These are phyloP conservation scores for Alouatta palliata DNA, from an alignment of 2,113 vertebrate genomes.

Conservation along the genomic window DNA sequence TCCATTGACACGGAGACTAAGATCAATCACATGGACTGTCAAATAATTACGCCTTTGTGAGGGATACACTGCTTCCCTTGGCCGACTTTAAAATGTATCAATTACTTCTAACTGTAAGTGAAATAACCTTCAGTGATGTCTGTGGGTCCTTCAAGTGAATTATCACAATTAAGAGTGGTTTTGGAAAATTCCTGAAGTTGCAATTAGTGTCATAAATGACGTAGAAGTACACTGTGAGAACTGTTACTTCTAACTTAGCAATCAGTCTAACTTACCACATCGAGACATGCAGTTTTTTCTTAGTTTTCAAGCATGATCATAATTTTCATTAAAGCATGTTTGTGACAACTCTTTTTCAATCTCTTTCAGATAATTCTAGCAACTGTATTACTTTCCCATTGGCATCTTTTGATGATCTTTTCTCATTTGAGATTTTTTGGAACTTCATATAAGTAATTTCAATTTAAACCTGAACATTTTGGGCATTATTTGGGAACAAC, in stretches of 20 bases:
- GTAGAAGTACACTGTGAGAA: neutral
- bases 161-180: neutral
- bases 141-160: neutral
- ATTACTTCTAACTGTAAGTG: neutral
- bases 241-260: neutral
- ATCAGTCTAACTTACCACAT: neutral
- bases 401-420: neutral
- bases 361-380: neutral
- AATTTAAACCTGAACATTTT: neutral
- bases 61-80: neutral
- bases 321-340: neutral
- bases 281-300: neutral
- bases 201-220: neutral
- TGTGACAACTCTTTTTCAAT: neutral
- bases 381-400: neutral
- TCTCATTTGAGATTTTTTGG: neutral
- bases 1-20: neutral
- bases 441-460: neutral
- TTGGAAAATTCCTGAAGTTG: neutral
- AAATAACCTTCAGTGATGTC: neutral
- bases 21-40: too few species aligned
- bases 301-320: neutral
- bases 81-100: neutral
- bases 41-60: neutral
- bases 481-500: neutral